phyloP scores from a whole-genome alignment of 2,797 vertebrate species.

The Scarus forsteni region DNA sequence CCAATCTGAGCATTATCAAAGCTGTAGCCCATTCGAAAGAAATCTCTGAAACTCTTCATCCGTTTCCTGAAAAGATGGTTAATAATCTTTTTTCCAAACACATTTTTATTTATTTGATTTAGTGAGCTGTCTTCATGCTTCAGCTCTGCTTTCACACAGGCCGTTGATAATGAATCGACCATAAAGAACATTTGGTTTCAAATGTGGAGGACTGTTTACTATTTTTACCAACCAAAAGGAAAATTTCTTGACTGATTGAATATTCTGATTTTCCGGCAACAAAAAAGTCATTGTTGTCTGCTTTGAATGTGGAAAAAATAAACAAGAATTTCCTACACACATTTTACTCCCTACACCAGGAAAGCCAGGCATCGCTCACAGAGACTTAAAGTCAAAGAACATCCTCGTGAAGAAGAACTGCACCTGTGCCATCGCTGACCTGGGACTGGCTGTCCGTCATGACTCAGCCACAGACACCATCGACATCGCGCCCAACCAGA shows the following conservation, averaged over 20 bases:
- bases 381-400: slow-evolving; percentile 97
- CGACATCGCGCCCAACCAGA: slow-evolving; percentile 95
- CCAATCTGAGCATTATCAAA: too few species aligned
- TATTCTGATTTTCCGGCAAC: background rate
- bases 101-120: too few species aligned
- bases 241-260: background rate
- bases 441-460: slow-evolving; percentile 94
- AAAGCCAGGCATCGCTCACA: slow-evolving; percentile 96
- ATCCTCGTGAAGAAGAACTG: slow-evolving; percentile 97
- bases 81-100: too few species aligned
- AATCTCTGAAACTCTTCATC: too few species aligned
- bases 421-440: slow-evolving; percentile 94
- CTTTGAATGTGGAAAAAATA: background rate
- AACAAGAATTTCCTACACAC: background rate
- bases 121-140: background rate
- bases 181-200: slow-evolving; percentile 9
- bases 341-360: slow-evolving; percentile 74
- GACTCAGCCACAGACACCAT: slow-evolving; percentile 94
- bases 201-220: background rate
- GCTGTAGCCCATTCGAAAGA: too few species aligned
- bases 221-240: slow-evolving; percentile 10
- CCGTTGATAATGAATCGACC: background rate
- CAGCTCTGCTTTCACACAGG: background rate
- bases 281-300: background rate
- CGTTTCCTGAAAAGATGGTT: too few species aligned